A percentile compares a stretch with the other conserved stretches of the same genome.
Evolutionary conservation across 2,888 invertebrate genomes (phyloP).

Genomic region (Tolmerus cingulatus): DNA sequence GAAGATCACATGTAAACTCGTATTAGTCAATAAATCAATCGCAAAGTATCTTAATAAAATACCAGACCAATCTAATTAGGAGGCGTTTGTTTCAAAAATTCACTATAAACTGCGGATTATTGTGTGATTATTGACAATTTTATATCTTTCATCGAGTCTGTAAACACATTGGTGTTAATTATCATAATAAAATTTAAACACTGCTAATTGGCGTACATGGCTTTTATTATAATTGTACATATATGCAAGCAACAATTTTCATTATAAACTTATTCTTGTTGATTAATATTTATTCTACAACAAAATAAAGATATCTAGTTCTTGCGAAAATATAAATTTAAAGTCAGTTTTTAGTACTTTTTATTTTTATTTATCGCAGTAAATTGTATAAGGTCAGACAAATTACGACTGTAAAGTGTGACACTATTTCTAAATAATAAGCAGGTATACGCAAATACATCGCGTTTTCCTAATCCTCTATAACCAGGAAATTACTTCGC

Average conservation of each 20-base stretch:
- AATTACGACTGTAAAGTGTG: not conserved
- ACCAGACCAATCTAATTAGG: not conserved
- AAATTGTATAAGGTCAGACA: not conserved
- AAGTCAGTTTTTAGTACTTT: not conserved
- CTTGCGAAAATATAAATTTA: too few relatives aligned
- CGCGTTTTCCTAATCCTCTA: not conserved
- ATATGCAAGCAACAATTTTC: not conserved
- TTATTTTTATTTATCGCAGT: not conserved
- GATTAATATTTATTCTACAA: too few relatives aligned
- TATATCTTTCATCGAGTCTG: not conserved
- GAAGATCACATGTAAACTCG: not conserved
- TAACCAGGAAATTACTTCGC: not conserved
- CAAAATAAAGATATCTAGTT: too few relatives aligned
- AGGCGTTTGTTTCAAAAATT: not conserved
- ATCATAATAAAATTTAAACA: not conserved
- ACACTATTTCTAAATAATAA: not conserved
- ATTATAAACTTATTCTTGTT: too few relatives aligned
- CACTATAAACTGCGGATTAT: not conserved
- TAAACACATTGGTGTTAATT: not conserved
- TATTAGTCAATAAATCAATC: not conserved
- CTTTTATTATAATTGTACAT: not conserved
- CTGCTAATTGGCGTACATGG: not conserved
- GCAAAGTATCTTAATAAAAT: not conserved
- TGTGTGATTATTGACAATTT: not conserved
- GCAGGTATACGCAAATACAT: not conserved